phyloP scores from a whole-genome alignment of 64 coral and sea anemone species.

The Pachyseris speciosa region DNA sequence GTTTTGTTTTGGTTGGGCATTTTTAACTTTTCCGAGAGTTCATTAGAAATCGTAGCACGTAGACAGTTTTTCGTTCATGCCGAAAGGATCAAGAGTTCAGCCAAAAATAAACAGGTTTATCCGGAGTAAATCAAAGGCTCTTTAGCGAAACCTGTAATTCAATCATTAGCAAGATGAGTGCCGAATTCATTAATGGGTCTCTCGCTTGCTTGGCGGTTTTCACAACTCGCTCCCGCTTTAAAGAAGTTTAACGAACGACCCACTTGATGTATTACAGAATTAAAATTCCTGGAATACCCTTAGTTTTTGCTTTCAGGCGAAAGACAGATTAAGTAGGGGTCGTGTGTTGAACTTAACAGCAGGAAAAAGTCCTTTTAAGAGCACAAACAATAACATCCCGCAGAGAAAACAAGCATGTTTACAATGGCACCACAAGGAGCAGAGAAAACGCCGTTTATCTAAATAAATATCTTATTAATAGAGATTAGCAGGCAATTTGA shows the following conservation, averaged over 20 bases:
- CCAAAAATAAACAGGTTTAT: constrained; percentile 13
- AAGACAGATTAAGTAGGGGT: background rate
- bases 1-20: background rate
- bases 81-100: constrained; percentile 6
- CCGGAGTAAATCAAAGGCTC: background rate
- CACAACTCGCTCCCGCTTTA: background rate
- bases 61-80: background rate
- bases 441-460: constrained; percentile 29
- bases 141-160: constrained; percentile 34
- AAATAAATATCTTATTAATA: constrained; percentile 49
- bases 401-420: constrained; percentile 50
- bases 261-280: background rate
- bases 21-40: background rate
- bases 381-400: constrained; percentile 29
- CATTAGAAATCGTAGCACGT: background rate
- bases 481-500: constrained; percentile 31
- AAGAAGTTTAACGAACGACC: background rate
- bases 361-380: constrained; percentile 6
- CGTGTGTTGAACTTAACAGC: constrained; percentile 1
- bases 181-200: constrained; percentile 7
- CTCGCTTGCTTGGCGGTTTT: background rate
- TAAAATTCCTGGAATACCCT: background rate
- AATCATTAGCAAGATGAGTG: background rate
- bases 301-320: background rate
- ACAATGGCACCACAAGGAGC: constrained; percentile 31